Evolutionary conservation across 2,113 vertebrate genomes (phyloP), one percentile per base, ranked within the genome.

Genomic region (Drymodes brunneopygia): DNA sequence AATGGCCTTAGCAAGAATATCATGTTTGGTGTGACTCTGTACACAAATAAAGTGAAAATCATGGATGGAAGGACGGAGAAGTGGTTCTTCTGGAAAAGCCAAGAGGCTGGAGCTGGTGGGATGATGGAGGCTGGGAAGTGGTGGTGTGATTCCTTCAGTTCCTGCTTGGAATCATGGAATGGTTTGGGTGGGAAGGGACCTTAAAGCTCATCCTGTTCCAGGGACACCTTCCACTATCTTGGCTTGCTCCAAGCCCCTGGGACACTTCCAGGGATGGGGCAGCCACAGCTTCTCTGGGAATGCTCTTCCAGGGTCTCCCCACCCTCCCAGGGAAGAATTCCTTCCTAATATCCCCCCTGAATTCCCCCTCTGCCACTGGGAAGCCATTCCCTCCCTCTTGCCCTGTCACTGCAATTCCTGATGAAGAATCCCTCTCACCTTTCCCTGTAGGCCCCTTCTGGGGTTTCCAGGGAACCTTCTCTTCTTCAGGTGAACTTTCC

Each of bases 21-120:
- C 35, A 45, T 90, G 92, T 97, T 96, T 94, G 98, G 96, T 98
- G 97, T 97, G 96, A 98, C 97, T 69, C 81, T 97, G 97, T 98
- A 98, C 96, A 97, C 94, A 94, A 99, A 99, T 99, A 99, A 99
- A 99, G 90, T 97, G 58, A 94, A 96, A 96, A 92, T 74, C 97
- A 97, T 77, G 31, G 93, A 28, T 50, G 54, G 50, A 50, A 42
- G 65, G 35, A 24, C 90, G 35, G 42, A 40, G 8, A 20, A 17
- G 3, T 50, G 44, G 36, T 94, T 92, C 64, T 88, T 90, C 31
- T 1, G 8, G 58, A 12, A 56, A 75, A 33, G 1, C 7, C 24
- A 12, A 16, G 15, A 35, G n/a, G 57, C 29, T 20, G 10, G 33
- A 45, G 69, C 8, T 17, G 18, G 17, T 1, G 2, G 13, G n/a